Conservation (phyloP, 2,113 vertebrate species). For the Tragelaphus buxtoni region DNA sequence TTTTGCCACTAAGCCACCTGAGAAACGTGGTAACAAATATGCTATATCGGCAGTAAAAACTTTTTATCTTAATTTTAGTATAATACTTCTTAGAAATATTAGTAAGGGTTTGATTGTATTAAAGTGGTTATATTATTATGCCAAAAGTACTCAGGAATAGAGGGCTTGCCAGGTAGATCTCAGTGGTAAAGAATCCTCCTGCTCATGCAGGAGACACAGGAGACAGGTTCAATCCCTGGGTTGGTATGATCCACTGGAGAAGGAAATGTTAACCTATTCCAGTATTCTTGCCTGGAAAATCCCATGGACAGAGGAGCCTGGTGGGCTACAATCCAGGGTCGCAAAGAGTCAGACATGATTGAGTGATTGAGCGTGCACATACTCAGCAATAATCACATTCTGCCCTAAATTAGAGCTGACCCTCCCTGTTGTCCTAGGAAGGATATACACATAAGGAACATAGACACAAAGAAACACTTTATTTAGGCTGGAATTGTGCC, state of each 20-base stretch:
- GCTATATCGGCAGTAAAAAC: background rate
- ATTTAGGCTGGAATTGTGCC: background rate
- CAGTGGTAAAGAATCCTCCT: background rate
- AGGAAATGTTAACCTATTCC: background rate
- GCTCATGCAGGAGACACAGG: background rate
- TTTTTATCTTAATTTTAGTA: constrained; percentile 7
- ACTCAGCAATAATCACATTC: background rate
- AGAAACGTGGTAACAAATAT: background rate
- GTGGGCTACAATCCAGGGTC: background rate
- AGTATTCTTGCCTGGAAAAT: background rate
- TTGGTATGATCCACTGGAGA: background rate
- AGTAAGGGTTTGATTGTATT: background rate
- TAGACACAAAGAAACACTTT: background rate
- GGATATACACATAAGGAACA: background rate
- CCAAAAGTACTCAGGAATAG: background rate
- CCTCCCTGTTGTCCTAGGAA: background rate
- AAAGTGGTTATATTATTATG: background rate
- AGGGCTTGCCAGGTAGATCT: background rate
- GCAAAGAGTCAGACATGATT: background rate
- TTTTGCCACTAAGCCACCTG: background rate
- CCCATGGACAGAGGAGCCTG: background rate
- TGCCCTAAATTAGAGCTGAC: background rate
- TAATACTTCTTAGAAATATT: background rate
- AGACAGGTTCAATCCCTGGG: background rate
- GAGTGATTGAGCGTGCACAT: background rate